Evolutionary conservation across 35 echinoderm and acorn worm genomes (phyloP), one percentile per base, ranked within the genome.

Genomic region (Heliocidaris erythrogramma): DNA sequence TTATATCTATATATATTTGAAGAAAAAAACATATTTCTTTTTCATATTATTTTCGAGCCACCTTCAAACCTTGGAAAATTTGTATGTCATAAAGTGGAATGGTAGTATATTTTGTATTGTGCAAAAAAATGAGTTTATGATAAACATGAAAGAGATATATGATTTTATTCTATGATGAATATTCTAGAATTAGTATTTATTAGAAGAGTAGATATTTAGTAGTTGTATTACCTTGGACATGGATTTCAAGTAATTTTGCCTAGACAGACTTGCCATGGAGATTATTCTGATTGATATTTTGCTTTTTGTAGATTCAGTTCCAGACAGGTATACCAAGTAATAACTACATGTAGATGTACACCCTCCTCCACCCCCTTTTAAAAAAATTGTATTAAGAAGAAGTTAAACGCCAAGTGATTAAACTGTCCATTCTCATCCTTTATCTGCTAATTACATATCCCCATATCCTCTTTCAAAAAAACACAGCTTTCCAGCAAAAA

Each of bases 1-100:
- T 78, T 78, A 78, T 78, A 78, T 78, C 65, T 78, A 78, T 78
- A 78, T 78, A 78, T 78, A 78, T 78, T 29, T 78, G 65, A n/a
- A 78, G 65, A 78, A 78, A 78, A 78, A 18, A 27, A 78, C n/a
- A 18, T 24, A 78, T 78, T 78, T 27, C 6, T 69, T 69, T 78
- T 78, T 78, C 65, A 21, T 78, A 78, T 78, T 18, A 78, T 78
- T 78, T 78, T n/a, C 27, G 18, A 78, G 18, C 65, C 18, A 78
- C 7, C 65, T n/a, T 17, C 27, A n/a, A n/a, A 78, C 65, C 65
- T 78, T 78, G 65, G 65, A 78, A 21, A 8, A 27, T 27, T 21
- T 78, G 65, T 78, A 78, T 78, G 65, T 78, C 65, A 78, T 18
- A 78, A 78, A 5, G 65, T 78, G 5, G 27, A 21, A 27, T 7